A percentile compares a stretch with the other conserved stretches of the same genome.
Evolutionary conservation across 2,113 vertebrate genomes (phyloP).

Genomic region (Microcebus tavaratra): DNA sequence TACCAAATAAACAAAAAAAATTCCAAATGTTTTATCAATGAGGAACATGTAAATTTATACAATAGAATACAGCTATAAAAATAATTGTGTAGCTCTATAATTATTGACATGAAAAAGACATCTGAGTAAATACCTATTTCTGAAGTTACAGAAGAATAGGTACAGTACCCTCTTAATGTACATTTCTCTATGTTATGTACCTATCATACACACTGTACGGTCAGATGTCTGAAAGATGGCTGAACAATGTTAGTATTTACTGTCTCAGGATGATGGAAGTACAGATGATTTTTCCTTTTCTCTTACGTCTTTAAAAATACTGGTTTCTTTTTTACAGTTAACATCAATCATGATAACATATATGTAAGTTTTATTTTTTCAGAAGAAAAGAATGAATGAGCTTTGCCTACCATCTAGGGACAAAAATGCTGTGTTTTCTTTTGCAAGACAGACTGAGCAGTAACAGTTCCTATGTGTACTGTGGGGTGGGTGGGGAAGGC

Average conservation of each 20-base stretch:
- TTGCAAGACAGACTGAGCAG: fast-evolving
- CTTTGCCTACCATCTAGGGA: not conserved
- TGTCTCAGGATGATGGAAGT: too few relatives aligned
- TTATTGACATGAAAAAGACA: not conserved
- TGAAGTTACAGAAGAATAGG: not conserved
- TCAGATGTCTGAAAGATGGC: not conserved
- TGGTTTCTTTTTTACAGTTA: not conserved
- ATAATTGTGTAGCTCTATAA: fast-evolving
- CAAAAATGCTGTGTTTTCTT: not conserved
- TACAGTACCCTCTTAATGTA: fast-evolving
- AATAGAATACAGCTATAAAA: not conserved
- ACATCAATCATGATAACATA: too few relatives aligned
- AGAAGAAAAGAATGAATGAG: not conserved
- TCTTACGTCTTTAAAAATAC: not conserved
- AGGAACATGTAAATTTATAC: not conserved
- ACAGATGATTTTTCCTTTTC: not conserved
- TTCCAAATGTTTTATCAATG: not conserved
- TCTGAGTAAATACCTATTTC: not conserved
- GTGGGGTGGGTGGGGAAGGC: fast-evolving
- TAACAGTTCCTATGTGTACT: not conserved
- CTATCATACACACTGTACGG: fast-evolving
- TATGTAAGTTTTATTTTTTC: not conserved
- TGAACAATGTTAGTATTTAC: fast-evolving
- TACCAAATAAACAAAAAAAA: not conserved
- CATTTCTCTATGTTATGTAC: fast-evolving